Conservation (phyloP, 2,113 vertebrate genomes). For the Bambusicola thoracicus region DNA sequence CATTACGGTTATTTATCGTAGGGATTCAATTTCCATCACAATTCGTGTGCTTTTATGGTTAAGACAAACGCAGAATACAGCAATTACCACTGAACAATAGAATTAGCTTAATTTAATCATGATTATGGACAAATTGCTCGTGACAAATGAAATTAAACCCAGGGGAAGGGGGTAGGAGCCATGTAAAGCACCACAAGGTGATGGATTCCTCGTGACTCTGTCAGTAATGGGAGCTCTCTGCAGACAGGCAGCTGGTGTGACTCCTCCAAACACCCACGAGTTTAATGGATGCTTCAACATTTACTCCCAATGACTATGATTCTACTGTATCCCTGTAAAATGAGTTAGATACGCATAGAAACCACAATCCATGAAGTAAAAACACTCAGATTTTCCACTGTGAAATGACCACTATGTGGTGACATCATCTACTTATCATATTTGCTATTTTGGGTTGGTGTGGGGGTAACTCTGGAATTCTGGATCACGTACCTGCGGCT, state of each 20-base stretch:
- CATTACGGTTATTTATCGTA: neutral
- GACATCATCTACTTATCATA: neutral
- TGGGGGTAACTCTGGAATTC: neutral
- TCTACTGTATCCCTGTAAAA: neutral
- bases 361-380: neutral
- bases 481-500: slow-evolving; percentile 90
- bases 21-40: neutral
- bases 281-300: neutral
- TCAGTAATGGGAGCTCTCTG: neutral
- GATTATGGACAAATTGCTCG: slow-evolving; percentile 1
- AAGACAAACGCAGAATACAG: neutral
- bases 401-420: neutral
- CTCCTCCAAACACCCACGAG: neutral
- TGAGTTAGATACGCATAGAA: neutral
- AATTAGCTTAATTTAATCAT: slow-evolving; percentile 40
- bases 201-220: neutral
- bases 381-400: neutral
- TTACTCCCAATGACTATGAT: neutral
- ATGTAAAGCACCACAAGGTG: neutral
- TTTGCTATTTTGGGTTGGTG: neutral
- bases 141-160: slow-evolving; percentile 21
- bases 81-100: neutral
- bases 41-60: slow-evolving; percentile 2
- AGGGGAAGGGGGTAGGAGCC: neutral
- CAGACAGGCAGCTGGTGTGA: neutral